Conservation (phyloP, 2,797 vertebrate species). For the Bucorvus abyssinicus region DNA sequence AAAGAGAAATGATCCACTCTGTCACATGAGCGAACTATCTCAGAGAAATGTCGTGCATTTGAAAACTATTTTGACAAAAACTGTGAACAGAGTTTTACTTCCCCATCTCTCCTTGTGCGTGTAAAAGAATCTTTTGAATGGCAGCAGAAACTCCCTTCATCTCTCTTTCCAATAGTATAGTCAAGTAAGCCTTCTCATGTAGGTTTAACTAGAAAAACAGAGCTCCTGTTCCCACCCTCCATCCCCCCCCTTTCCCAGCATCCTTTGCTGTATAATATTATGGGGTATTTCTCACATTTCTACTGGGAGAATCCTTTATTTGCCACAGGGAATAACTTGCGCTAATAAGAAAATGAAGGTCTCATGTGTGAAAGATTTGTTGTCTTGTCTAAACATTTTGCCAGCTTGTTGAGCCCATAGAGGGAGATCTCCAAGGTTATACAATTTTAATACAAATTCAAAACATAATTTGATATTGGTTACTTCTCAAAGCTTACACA, state of each 20-base stretch:
- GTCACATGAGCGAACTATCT: background rate
- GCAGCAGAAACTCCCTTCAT: background rate
- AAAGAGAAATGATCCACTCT: background rate
- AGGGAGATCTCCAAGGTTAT: background rate
- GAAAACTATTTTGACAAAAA: background rate
- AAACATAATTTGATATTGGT: constrained; percentile 52
- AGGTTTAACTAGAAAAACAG: background rate
- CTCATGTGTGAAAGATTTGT: background rate
- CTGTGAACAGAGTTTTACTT: background rate
- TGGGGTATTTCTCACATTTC: background rate
- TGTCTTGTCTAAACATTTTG: background rate
- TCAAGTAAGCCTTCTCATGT: background rate
- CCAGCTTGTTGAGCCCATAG: background rate
- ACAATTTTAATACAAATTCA: constrained; percentile 51
- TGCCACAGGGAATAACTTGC: background rate
- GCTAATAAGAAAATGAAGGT: background rate
- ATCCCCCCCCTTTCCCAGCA: background rate
- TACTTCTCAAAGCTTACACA: constrained; percentile 50
- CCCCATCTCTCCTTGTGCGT: background rate
- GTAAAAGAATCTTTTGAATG: background rate
- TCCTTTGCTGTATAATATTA: background rate
- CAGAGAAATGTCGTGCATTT: background rate
- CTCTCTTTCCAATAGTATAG: background rate
- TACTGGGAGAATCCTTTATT: background rate
- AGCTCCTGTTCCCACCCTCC: background rate